Base-by-base conservation (phyloP, 2,888 invertebrate species). In the Lymantria dispar region DNA sequence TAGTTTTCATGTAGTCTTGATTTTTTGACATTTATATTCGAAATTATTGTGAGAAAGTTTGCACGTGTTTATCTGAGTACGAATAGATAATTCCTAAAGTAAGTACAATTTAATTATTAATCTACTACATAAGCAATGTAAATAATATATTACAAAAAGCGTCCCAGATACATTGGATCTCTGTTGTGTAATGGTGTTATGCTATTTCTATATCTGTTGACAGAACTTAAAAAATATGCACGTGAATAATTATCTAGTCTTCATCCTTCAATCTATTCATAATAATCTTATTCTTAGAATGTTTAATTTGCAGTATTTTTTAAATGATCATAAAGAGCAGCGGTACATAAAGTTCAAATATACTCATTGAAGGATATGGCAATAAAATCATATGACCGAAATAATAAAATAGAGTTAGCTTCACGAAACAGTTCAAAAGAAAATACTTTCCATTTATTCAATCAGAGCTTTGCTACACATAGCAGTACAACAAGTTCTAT, bases 21-120 rank as follows among this genome's bases (percentile, higher is more conserved):
- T 56, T 47, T 46, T 73, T 78, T 71, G 68, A 71, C 58, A 47
- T 50, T 53, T 3, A 54, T 47, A 58, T 59, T 76, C 83, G 75
- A 87, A 87, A 85, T 87, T 86, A 78, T 68, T 64, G 86, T 86
- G 74, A 62, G 57, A 52, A 56, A 59, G 69, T 52, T 59, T 52
- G 66, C 66, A 59, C 67, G 61, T 63, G 54, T 22, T 7, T 33
- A 43, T 13, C 33, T 33, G 30, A 22, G 10, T 37, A 43, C 30
- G 40, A 42, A 37, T 33, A 45, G 42, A 37, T 22, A 14, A 22
- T 43, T 42, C 12, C 12, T 36, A 22, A 45, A 33, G 42, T 39
- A 31, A 44, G 31, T 8, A 11, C 8, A 36, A 15, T 37, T 12
- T 43, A 13, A 12, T 12, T 22, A 22, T 22, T 22, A 22, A 3